Evolutionary conservation across 2,113 vertebrate species (phyloP).

Genomic region (Chamaea fasciata): DNA sequence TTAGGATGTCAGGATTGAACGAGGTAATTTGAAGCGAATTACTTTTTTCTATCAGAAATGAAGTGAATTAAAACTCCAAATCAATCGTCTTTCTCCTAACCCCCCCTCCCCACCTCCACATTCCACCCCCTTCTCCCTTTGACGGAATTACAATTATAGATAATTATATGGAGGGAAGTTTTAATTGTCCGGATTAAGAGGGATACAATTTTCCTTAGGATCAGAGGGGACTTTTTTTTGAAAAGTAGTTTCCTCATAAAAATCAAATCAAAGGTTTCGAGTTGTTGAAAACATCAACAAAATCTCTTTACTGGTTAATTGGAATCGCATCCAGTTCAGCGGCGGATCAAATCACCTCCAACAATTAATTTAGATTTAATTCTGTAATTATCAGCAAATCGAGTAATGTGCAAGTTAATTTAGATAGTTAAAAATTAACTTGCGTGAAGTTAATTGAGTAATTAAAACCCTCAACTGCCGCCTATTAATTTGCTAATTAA

Average conservation of each 20-base stretch:
- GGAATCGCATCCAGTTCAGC: conserved; percentile 93
- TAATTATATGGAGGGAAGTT: conserved; percentile 99
- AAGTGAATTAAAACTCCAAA: conserved; percentile 99
- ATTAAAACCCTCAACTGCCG: conserved; percentile 99
- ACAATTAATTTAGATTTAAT: conserved; percentile 99
- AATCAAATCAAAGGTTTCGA: conserved; percentile 97
- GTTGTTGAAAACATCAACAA: conserved; percentile 92
- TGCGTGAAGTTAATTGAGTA: conserved; percentile 99
- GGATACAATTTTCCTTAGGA: conserved; percentile 89
- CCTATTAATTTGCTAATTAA: conserved; percentile 99
- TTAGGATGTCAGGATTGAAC: conserved; percentile 99
- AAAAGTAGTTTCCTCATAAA: conserved; percentile 90
- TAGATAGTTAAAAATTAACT: conserved; percentile 99
- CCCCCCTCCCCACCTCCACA: not conserved
- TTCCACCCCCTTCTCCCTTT: conserved; percentile 84
- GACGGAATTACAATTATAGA: conserved; percentile 99
- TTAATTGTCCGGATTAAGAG: conserved; percentile 99
- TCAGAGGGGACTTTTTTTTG: conserved; percentile 86
- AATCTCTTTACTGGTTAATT: conserved; percentile 91
- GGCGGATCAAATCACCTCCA: conserved; percentile 96
- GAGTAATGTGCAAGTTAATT: conserved; percentile 99
- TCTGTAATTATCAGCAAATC: conserved; percentile 99
- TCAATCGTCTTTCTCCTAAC: conserved; percentile 92
- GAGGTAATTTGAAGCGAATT: conserved; percentile 99
- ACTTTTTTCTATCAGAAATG: conserved; percentile 99